phyloP scores from a whole-genome alignment of 2,113 vertebrate species.

The Ploceus nigricollis region DNA sequence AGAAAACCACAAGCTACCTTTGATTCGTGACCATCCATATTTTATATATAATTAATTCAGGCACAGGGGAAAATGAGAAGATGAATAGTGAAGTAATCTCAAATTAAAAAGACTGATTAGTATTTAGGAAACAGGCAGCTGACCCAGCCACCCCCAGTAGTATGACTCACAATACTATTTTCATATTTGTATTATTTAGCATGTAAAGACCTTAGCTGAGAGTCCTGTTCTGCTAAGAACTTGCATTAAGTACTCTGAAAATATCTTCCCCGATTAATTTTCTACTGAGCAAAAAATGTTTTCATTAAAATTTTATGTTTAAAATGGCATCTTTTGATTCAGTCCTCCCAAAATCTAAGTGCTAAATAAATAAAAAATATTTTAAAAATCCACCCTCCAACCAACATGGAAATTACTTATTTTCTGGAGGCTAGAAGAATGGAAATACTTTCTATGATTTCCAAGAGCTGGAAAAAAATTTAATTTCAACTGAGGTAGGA shows the following conservation, averaged over 20 bases:
- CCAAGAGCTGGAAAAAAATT: background rate
- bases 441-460: background rate
- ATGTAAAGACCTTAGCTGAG: slow-evolving; percentile 6
- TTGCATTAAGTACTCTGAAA: background rate
- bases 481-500: background rate
- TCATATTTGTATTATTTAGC: slow-evolving; percentile 38
- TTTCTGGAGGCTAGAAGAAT: background rate
- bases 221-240: background rate
- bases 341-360: background rate
- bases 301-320: background rate
- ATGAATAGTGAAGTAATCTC: slow-evolving; percentile 11
- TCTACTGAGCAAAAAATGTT: background rate
- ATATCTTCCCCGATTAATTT: background rate
- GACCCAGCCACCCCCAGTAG: background rate
- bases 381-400: background rate
- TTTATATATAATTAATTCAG: background rate
- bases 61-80: background rate
- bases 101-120: slow-evolving; percentile 31
- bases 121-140: slow-evolving; percentile 37
- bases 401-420: background rate
- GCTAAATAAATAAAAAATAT: background rate
- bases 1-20: background rate
- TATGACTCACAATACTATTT: slow-evolving; percentile 28
- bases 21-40: background rate
- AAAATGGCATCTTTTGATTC: background rate